Evolutionary conservation across 1,140 invertebrate genomes (phyloP).

Genomic region (Ganaspis sp.): DNA sequence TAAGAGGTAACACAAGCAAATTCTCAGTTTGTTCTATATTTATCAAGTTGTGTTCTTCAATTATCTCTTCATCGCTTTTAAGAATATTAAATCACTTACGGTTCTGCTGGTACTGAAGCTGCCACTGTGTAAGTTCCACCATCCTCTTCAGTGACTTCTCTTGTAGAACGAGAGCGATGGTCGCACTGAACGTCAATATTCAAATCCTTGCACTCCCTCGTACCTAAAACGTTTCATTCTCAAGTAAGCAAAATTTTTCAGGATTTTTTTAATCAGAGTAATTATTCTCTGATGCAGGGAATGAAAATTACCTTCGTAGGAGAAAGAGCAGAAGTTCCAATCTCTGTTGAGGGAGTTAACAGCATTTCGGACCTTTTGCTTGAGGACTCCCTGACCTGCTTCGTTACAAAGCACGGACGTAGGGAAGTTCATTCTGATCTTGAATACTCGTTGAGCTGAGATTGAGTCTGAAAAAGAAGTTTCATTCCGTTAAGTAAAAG

Average conservation of each 20-base stretch:
- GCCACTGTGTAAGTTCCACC: constrained; percentile 87
- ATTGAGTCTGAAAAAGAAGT: constrained; percentile 80
- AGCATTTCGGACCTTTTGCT: constrained; percentile 90
- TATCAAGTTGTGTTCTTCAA: constrained; percentile 45
- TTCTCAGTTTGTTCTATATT: constrained; percentile 49
- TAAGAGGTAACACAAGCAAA: constrained; percentile 68
- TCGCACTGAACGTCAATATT: constrained; percentile 94
- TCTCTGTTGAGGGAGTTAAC: constrained; percentile 93
- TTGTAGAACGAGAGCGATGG: constrained; percentile 78
- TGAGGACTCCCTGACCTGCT: constrained; percentile 92
- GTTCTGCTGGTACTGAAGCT: constrained; percentile 87
- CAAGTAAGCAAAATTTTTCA: constrained; percentile 2
- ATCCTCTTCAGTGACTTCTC: constrained; percentile 78
- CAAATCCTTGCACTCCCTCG: constrained; percentile 90
- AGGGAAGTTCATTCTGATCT: constrained; percentile 94
- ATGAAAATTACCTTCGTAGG: constrained; percentile 82
- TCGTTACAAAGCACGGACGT: constrained; percentile 95
- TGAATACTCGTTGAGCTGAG: constrained; percentile 93
- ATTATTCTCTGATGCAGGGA: not conserved
- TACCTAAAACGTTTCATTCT: constrained; percentile 61
- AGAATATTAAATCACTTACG: constrained; percentile 79
- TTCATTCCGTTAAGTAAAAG: too few relatives aligned
- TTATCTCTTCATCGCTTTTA: not conserved
- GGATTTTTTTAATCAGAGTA: not conserved
- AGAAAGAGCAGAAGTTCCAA: constrained; percentile 95